Evolutionary conservation across 92 coral and sea anemone genomes (phyloP).

Genomic region (Epizoanthus fatuus): DNA sequence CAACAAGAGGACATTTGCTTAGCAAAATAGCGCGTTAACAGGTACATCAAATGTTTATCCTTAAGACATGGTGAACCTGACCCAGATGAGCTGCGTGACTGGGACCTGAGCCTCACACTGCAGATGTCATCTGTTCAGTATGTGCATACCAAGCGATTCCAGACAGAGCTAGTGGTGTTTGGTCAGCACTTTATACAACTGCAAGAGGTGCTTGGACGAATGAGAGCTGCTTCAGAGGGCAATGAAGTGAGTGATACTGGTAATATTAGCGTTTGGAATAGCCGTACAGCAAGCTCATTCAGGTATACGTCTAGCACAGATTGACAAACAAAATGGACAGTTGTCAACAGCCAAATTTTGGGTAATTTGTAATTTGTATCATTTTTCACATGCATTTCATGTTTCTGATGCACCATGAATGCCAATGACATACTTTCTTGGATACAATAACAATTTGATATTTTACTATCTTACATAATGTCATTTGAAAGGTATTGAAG

Average conservation of each 20-base stretch:
- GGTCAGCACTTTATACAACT: conserved; percentile 93
- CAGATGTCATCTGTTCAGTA: conserved; percentile 99
- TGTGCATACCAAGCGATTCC: conserved; percentile 97
- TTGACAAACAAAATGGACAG: too few relatives aligned
- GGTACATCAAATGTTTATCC: not conserved
- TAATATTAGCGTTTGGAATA: too few relatives aligned
- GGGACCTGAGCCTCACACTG: conserved; percentile 90
- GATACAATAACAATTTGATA: too few relatives aligned
- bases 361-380: too few relatives aligned
- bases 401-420: too few relatives aligned
- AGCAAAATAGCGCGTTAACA: not conserved
- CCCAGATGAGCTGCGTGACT: conserved; percentile 74
- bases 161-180: conserved; percentile 96
- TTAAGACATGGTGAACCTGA: conserved; percentile 91
- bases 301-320: too few relatives aligned
- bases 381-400: too few relatives aligned
- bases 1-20: not conserved
- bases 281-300: too few relatives aligned
- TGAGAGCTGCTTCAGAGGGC: conserved; percentile 97
- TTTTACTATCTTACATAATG: too few relatives aligned
- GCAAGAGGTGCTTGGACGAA: conserved; percentile 95
- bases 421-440: too few relatives aligned
- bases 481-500: too few relatives aligned
- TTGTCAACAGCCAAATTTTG: too few relatives aligned
- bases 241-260: conserved; percentile 75